phyloP scores from a whole-genome alignment of 2,113 vertebrate genomes.

The Sinocyclocheilus anophthalmus region DNA sequence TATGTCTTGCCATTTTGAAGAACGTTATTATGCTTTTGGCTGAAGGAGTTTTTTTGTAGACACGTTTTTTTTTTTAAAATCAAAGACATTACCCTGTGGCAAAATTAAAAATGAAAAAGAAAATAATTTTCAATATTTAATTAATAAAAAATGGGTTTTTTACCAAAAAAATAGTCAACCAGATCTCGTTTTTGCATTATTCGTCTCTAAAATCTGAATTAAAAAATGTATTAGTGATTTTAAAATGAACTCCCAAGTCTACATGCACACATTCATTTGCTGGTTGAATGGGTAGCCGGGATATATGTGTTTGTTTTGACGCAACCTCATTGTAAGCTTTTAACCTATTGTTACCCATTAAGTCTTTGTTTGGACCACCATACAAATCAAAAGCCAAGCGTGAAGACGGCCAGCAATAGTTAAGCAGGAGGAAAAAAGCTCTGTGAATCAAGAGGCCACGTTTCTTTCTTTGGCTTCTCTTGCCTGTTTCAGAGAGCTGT shows the following conservation, averaged over 20 bases:
- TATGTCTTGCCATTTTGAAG: no score
- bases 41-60: no score
- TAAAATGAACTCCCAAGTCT: not conserved
- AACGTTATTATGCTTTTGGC: no score
- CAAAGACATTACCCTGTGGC: not conserved
- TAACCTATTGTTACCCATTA: conserved; percentile 19
- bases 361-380: conserved; percentile 47
- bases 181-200: not conserved
- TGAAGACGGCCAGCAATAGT: conserved; percentile 24
- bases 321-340: not conserved
- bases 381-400: conserved; percentile 46
- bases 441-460: conserved; percentile 11
- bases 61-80: not conserved
- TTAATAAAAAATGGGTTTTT: not conserved
- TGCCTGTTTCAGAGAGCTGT: conserved; percentile 3
- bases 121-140: no score
- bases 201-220: not conserved
- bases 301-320: no score
- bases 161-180: not conserved
- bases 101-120: no score
- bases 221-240: not conserved
- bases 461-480: conserved; percentile 36
- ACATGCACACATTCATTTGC: conserved; percentile 5
- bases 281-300: no score
- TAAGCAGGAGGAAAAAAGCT: conserved; percentile 17